Percentiles rank a stretch among this genome's conserved stretches.
phyloP scores from a whole-genome alignment of 2,888 invertebrate species.

The Leptopilina syphax region DNA sequence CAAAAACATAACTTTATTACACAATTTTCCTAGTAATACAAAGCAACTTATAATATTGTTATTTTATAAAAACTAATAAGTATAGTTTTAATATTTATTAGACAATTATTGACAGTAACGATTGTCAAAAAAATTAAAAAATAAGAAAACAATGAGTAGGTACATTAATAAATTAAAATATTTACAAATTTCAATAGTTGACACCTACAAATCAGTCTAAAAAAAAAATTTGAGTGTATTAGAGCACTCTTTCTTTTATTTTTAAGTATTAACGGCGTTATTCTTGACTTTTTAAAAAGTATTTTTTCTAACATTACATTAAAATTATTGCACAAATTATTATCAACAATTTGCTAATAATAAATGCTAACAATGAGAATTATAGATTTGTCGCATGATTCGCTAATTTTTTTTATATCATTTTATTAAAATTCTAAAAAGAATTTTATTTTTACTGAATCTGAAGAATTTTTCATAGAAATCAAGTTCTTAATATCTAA shows the following conservation, averaged over 20 bases:
- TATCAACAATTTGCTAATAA: conserved; percentile 15
- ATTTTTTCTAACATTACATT: not conserved
- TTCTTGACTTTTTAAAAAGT: not conserved
- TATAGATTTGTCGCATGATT: not conserved
- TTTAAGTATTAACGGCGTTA: conserved; percentile 7
- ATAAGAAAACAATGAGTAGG: not conserved
- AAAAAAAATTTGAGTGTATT: not conserved
- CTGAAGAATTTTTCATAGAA: too few relatives aligned
- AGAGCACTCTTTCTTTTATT: not conserved
- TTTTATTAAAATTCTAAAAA: not conserved
- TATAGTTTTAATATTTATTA: not conserved
- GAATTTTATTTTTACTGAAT: too few relatives aligned
- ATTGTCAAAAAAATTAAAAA: not conserved
- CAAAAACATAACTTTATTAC: conserved; percentile 17
- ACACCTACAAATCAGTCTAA: conserved; percentile 16
- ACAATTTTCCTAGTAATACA: conserved; percentile 3
- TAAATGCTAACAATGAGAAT: conserved; percentile 2
- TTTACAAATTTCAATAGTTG: conserved; percentile 17
- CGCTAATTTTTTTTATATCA: not conserved
- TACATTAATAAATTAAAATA: conserved; percentile 12
- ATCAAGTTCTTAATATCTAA: too few relatives aligned
- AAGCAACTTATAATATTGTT: not conserved
- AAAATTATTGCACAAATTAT: conserved; percentile 13
- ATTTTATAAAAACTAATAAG: conserved; percentile 1
- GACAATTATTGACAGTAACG: not conserved